Conservation (phyloP, 1,140 invertebrate genomes). For the Ostrea edulis region DNA sequence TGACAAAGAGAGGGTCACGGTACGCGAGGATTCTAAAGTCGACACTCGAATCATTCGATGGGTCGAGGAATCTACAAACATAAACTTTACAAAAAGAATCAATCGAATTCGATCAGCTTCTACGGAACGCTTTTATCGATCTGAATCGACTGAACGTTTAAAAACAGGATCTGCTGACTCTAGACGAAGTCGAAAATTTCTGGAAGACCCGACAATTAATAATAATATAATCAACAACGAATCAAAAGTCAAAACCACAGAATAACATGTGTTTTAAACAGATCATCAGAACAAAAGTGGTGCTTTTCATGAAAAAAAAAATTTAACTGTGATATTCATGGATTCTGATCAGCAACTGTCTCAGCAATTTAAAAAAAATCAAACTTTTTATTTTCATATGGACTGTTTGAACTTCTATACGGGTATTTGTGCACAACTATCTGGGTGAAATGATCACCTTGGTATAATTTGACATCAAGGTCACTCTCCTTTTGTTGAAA, state of each 20-base stretch:
- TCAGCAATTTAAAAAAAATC: background rate
- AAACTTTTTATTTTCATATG: background rate
- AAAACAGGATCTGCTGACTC: constrained; percentile 29
- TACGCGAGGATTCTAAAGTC: constrained; percentile 11
- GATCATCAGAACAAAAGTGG: background rate
- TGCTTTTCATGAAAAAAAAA: constrained; percentile 1
- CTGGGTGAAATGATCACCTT: too few species aligned
- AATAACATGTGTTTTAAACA: background rate
- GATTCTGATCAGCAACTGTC: background rate
- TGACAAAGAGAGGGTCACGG: background rate
- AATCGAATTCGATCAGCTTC: constrained; percentile 40
- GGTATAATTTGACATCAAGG: background rate
- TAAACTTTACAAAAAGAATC: constrained; percentile 21
- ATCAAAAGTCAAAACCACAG: background rate
- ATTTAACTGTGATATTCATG: background rate
- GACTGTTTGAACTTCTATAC: background rate
- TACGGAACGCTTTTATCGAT: constrained; percentile 33
- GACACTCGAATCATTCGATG: constrained; percentile 21
- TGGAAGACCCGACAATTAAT: background rate
- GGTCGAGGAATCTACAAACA: constrained; percentile 40
- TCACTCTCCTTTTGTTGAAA: background rate
- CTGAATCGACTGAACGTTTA: constrained; percentile 19
- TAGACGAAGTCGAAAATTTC: constrained; percentile 16
- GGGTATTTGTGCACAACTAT: background rate
- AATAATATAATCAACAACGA: background rate